Evolutionary conservation across 1,140 invertebrate genomes (phyloP).

Genomic region (Achroia grisella): DNA sequence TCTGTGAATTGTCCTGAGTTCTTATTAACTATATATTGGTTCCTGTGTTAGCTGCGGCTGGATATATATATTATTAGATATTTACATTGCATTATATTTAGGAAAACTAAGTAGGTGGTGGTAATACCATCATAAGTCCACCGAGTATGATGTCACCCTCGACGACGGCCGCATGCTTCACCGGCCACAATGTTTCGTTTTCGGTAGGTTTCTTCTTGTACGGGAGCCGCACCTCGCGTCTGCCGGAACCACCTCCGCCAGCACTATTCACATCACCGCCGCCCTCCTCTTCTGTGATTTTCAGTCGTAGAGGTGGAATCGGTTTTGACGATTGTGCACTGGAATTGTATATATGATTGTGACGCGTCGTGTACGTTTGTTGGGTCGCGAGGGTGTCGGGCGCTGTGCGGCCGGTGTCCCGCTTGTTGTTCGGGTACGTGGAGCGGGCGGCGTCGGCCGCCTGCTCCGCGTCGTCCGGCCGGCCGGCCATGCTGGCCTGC

Average conservation of each 20-base stretch:
- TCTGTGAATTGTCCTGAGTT: too few species aligned
- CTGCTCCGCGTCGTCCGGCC: background rate
- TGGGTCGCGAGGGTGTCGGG: background rate
- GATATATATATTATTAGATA: too few species aligned
- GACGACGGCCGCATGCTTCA: slow-evolving; percentile 87
- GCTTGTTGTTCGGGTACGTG: too few species aligned
- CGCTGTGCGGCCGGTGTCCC: background rate
- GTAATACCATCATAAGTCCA: slow-evolving; percentile 90
- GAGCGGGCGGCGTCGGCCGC: background rate
- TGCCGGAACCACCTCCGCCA: background rate
- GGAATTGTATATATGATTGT: too few species aligned
- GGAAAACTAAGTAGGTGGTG: too few species aligned
- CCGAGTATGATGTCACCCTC: slow-evolving; percentile 90
- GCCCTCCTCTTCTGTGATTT: background rate
- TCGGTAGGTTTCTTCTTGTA: slow-evolving; percentile 36
- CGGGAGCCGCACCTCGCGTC: slow-evolving; percentile 4
- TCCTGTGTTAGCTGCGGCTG: too few species aligned
- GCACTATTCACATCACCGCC: background rate
- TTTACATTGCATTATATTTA: too few species aligned
- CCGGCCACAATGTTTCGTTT: slow-evolving; percentile 80
- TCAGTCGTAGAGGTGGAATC: background rate
- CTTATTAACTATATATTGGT: too few species aligned
- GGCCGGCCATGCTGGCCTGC: slow-evolving; percentile 1
- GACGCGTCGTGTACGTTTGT: background rate
- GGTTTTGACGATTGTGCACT: too few species aligned